A percentile compares a stretch with the other conserved stretches of the same genome.
phyloP scores from a whole-genome alignment of 2,888 invertebrate species.

The Rhaphigaster nebulosa region DNA sequence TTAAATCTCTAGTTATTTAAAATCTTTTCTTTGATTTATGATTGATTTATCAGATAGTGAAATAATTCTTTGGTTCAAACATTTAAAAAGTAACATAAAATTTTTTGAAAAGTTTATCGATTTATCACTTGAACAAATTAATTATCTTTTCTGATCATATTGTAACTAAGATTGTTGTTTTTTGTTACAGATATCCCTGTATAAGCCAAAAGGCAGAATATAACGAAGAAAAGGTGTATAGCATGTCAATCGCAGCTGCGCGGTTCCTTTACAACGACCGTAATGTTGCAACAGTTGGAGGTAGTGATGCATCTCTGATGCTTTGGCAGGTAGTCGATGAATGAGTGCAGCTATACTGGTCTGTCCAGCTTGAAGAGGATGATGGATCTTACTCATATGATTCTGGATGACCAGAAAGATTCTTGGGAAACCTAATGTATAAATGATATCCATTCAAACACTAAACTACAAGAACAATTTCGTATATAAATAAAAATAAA shows the following conservation, averaged over 20 bases:
- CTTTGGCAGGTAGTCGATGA: conserved; percentile 90
- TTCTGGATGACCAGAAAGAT: conserved; percentile 54
- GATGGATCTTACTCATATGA: conserved; percentile 35
- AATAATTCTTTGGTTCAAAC: too few relatives aligned
- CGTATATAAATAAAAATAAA: neutral
- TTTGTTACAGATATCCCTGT: conserved; percentile 80
- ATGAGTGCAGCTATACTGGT: conserved; percentile 69
- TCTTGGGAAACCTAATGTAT: neutral
- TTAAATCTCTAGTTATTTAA: too few relatives aligned
- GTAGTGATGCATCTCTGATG: conserved; percentile 90
- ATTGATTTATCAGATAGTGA: too few relatives aligned
- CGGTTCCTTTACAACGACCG: conserved; percentile 90
- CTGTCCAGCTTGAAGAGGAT: conserved; percentile 65
- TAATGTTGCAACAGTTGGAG: conserved; percentile 87
- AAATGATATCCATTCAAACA: neutral
- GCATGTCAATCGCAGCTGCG: conserved; percentile 83
- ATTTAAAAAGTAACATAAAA: too few relatives aligned
- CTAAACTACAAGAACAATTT: neutral
- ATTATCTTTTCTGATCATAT: neutral
- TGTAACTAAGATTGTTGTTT: neutral
- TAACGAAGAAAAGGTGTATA: conserved; percentile 90
- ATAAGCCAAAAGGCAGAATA: conserved; percentile 88
- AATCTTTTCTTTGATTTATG: too few relatives aligned
- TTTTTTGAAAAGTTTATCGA: too few relatives aligned
- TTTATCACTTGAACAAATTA: too few relatives aligned